Percentiles rank a stretch among this genome's conserved stretches.
These are phyloP conservation scores for Allobates femoralis DNA, from an alignment of 2,797 vertebrate species.

Conservation along the genomic window DNA sequence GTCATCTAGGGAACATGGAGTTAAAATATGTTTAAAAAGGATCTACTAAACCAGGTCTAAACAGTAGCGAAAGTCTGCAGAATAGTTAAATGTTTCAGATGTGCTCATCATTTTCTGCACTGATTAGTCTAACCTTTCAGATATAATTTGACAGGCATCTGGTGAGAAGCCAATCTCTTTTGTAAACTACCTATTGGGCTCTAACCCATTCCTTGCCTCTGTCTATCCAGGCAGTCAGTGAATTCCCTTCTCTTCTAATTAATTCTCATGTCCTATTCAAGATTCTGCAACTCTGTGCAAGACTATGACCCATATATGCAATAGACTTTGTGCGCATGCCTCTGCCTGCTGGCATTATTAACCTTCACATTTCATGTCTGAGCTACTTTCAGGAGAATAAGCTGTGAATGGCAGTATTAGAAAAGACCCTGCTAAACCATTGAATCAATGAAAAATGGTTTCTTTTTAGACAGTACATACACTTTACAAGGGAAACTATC, in stretches of 20 bases:
- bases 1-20: background rate
- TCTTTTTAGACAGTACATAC: slow-evolving; percentile 77
- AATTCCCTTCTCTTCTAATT: slow-evolving; percentile 43
- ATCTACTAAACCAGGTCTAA: background rate
- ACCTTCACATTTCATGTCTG: background rate
- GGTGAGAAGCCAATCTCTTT: background rate
- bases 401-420: background rate
- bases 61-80: background rate
- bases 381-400: background rate
- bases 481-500: slow-evolving; percentile 84
- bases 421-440: background rate
- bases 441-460: background rate
- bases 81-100: slow-evolving; percentile 15
- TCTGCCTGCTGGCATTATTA: background rate
- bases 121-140: slow-evolving; percentile 32
- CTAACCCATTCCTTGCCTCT: slow-evolving; percentile 22
- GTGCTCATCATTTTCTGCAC: slow-evolving; percentile 19
- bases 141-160: slow-evolving; percentile 23
- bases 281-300: slow-evolving; percentile 10
- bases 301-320: slow-evolving; percentile 32
- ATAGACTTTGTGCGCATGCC: background rate
- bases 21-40: background rate
- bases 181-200: slow-evolving; percentile 18
- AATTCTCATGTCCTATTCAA: slow-evolving; percentile 31
- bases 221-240: slow-evolving; percentile 25